phyloP scores from a whole-genome alignment of 2,113 vertebrate genomes.

The Acrocephalus arundinaceus region DNA sequence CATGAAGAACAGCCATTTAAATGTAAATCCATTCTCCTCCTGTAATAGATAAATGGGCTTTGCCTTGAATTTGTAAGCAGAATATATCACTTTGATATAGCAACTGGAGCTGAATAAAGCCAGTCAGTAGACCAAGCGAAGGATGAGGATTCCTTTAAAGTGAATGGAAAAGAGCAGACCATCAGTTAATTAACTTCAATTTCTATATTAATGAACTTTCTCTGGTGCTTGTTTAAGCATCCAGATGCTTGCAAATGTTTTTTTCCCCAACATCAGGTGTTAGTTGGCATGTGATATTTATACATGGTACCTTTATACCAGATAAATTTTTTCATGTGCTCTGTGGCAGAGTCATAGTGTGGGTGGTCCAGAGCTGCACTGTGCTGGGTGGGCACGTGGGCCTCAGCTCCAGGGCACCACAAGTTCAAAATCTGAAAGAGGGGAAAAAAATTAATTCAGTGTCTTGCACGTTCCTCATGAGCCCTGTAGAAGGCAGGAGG shows the following conservation, averaged over 20 bases:
- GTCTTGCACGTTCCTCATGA: accelerated
- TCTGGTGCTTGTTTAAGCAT: slow-evolving; percentile 22
- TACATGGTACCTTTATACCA: neutral
- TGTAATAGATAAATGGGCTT: slow-evolving; percentile 23
- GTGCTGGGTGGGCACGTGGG: accelerated
- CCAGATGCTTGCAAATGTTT: neutral
- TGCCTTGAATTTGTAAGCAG: slow-evolving; percentile 49
- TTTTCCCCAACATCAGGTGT: neutral
- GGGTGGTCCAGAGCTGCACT: neutral
- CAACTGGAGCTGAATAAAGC: slow-evolving; percentile 11
- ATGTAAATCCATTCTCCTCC: slow-evolving; percentile 41
- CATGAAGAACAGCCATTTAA: slow-evolving; percentile 44
- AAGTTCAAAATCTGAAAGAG: neutral
- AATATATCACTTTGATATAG: slow-evolving; percentile 15
- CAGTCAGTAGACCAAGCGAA: neutral
- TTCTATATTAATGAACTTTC: slow-evolving; percentile 46
- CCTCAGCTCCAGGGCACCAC: neutral
- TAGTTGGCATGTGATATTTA: neutral
- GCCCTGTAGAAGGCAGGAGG: neutral
- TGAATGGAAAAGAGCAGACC: neutral
- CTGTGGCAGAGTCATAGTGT: accelerated
- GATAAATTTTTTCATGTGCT: accelerated
- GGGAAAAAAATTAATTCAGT: accelerated
- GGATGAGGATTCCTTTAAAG: neutral
- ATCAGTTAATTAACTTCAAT: slow-evolving; percentile 53